Conservation (phyloP, 2,113 vertebrate genomes). For the Cettia cetti region DNA sequence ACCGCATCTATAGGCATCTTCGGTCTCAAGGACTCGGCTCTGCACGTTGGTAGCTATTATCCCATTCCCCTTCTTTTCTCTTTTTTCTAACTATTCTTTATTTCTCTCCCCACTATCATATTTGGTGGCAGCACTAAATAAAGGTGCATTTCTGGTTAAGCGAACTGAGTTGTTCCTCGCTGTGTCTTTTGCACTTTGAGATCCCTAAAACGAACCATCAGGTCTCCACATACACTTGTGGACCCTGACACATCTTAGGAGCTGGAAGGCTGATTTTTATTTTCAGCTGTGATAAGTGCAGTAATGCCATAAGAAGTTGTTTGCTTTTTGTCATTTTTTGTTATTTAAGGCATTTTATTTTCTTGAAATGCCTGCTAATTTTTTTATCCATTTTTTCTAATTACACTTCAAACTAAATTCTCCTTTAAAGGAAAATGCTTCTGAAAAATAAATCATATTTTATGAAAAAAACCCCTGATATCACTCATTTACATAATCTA, state of each 20-base stretch:
- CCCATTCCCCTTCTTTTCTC: too few species aligned
- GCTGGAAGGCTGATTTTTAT: background rate
- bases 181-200: too few species aligned
- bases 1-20: too few species aligned
- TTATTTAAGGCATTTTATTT: background rate
- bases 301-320: background rate
- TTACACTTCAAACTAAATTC: background rate
- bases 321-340: background rate
- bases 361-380: background rate
- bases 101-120: too few species aligned
- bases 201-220: too few species aligned
- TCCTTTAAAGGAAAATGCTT: background rate
- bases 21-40: too few species aligned
- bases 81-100: too few species aligned
- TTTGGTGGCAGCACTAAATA: too few species aligned
- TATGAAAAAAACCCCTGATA: background rate
- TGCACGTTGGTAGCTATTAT: too few species aligned
- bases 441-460: background rate
- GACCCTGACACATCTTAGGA: accelerated
- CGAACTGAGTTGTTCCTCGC: too few species aligned
- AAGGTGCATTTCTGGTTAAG: too few species aligned
- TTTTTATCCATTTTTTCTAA: background rate
- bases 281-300: background rate
- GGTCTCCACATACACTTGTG: too few species aligned
- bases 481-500: background rate